These are phyloP conservation scores for Circaetus gallicus DNA, from an alignment of 2,113 vertebrate genomes.

Conservation along the genomic window DNA sequence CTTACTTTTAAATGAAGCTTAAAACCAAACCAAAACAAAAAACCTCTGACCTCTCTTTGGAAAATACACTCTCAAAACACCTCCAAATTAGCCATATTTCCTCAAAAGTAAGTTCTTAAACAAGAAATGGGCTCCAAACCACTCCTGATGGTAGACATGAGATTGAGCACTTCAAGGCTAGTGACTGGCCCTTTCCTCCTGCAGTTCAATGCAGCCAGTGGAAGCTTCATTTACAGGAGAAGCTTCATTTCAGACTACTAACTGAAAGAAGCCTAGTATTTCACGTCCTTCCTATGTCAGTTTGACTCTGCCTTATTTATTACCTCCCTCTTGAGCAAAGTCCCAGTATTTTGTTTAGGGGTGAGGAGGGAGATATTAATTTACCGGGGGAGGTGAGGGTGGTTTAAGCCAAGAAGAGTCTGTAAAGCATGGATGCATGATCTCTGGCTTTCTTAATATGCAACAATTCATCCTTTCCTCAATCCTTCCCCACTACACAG, in stretches of 20 bases:
- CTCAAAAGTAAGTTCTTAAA: background rate
- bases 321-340: background rate
- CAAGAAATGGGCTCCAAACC: background rate
- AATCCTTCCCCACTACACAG: background rate
- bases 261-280: background rate
- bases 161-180: background rate
- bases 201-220: rapidly evolving
- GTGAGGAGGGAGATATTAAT: background rate
- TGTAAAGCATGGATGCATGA: background rate
- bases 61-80: background rate
- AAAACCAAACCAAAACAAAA: background rate
- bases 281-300: background rate
- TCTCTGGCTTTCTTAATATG: background rate
- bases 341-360: background rate
- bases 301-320: background rate
- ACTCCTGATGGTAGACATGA: background rate
- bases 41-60: background rate
- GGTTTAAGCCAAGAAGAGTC: background rate
- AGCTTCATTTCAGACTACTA: background rate
- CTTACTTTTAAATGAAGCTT: background rate
- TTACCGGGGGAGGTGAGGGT: background rate
- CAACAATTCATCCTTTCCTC: background rate
- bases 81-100: background rate
- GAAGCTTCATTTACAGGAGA: background rate
- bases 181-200: background rate